Evolutionary conservation across 1,140 invertebrate species (phyloP), one percentile per base, ranked within the genome.

Genomic region (Lucilia sericata): DNA sequence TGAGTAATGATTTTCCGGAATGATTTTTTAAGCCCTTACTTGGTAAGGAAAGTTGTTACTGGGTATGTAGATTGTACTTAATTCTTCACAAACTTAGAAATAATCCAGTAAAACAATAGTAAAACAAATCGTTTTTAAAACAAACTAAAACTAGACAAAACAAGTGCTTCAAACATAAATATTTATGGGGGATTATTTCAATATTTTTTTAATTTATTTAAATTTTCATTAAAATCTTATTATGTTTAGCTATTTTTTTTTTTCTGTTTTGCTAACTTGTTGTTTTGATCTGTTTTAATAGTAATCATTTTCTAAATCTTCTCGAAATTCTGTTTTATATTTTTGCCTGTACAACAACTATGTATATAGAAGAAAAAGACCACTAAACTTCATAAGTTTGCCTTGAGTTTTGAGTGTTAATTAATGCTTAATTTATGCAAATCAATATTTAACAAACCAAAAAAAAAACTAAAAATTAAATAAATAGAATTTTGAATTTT

Each of bases 371-470:
- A 30, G 25, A 12, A 55, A 55, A 10, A 55, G 17, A 55, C 17
- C 3, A 55, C 12, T 55, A 55, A 55, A 60, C 55, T 60, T 60
- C 17, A 60, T n/a, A 5, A 60, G 55, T 60, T 60, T 60, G 55
- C 55, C 55, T 60, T 60, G 55, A 60, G 55, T 60, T 17, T n/a
- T 60, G n/a, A 60, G 55, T 60, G 55, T 60, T 60, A 60, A 60
- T 60, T 60, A 60, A 60, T 60, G 55, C 8, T 60, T 60, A 60
- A 60, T 60, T 60, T 60, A 60, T 60, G 55, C 55, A 60, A 60
- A 60, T 60, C 55, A 60, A 60, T 60, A 60, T 60, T 60, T 51
- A 30, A 30, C 25, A 30, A 30, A 1, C 25, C 25, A 30, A 42
- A 7, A 42, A 42, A 7, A 42, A 42, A 42, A 17, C n/a, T n/a